Evolutionary conservation across 2,888 invertebrate species (phyloP).

Genomic region (Ischnus inquisitorius): DNA sequence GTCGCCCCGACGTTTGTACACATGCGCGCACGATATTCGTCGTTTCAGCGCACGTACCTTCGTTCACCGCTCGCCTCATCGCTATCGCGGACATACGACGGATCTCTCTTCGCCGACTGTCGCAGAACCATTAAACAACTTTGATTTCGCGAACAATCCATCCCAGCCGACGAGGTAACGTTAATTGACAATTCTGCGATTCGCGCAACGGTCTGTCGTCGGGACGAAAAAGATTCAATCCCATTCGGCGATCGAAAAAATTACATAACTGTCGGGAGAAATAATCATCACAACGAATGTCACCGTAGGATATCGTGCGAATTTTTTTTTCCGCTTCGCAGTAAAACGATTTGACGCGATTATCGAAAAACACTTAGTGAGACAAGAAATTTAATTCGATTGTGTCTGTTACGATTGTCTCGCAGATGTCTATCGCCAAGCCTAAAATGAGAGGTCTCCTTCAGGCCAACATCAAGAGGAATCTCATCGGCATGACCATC

Average conservation of each 20-base stretch:
- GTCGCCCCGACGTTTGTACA: background rate
- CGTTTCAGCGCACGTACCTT: background rate
- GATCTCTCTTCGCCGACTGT: constrained; percentile 14
- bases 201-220: too few relatives aligned
- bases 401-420: constrained; percentile 35
- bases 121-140: constrained; percentile 31
- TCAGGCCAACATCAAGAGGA: constrained; percentile 87
- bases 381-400: too few relatives aligned
- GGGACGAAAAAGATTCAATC: too few relatives aligned
- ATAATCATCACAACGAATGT: too few relatives aligned
- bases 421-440: constrained; percentile 84
- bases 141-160: background rate
- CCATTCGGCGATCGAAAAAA: too few relatives aligned
- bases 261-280: too few relatives aligned
- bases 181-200: too few relatives aligned
- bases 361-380: too few relatives aligned
- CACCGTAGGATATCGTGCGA: too few relatives aligned
- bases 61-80: background rate
- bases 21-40: constrained; percentile 2
- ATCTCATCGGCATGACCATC: constrained; percentile 86
- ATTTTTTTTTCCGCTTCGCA: too few relatives aligned
- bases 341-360: background rate
- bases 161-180: too few relatives aligned
- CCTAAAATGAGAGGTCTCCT: constrained; percentile 91
- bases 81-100: background rate